phyloP scores from a whole-genome alignment of 1,140 invertebrate genomes.

The Potamilus streckersoni region DNA sequence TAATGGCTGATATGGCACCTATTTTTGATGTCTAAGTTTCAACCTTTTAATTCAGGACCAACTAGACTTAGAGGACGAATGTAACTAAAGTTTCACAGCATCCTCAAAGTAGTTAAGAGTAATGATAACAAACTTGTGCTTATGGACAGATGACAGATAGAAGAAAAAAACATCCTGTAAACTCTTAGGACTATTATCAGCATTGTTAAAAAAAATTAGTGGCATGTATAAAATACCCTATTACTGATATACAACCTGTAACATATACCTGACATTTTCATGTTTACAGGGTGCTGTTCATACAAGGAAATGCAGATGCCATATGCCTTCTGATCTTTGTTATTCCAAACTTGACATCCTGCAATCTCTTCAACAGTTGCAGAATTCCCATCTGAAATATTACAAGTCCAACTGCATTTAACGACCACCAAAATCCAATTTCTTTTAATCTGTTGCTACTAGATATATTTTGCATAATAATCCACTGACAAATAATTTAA shows the following conservation, averaged over 20 bases:
- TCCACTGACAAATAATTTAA: too few species aligned
- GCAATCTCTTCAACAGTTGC: constrained; percentile 37
- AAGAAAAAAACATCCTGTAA: not conserved
- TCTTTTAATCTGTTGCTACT: too few species aligned
- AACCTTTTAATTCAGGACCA: too few species aligned
- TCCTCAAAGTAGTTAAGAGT: too few species aligned
- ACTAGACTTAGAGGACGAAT: too few species aligned
- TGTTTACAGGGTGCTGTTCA: constrained; percentile 66
- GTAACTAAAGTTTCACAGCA: not conserved
- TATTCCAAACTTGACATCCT: constrained; percentile 58
- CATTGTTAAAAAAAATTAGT: not conserved
- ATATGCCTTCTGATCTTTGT: constrained; percentile 64
- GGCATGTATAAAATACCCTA: not conserved
- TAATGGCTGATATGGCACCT: too few species aligned
- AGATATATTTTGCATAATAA: too few species aligned
- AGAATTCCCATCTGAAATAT: constrained; percentile 11
- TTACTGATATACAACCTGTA: not conserved
- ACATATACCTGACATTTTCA: constrained; percentile 64
- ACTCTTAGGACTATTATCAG: too few species aligned
- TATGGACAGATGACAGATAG: not conserved
- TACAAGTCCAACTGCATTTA: too few species aligned
- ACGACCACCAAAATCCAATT: too few species aligned
- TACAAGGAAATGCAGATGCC: constrained; percentile 66
- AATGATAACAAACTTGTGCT: too few species aligned
- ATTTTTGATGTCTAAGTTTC: too few species aligned